Evolutionary conservation across 2,888 invertebrate genomes (phyloP).

Genomic region (Heteropelma amictum): DNA sequence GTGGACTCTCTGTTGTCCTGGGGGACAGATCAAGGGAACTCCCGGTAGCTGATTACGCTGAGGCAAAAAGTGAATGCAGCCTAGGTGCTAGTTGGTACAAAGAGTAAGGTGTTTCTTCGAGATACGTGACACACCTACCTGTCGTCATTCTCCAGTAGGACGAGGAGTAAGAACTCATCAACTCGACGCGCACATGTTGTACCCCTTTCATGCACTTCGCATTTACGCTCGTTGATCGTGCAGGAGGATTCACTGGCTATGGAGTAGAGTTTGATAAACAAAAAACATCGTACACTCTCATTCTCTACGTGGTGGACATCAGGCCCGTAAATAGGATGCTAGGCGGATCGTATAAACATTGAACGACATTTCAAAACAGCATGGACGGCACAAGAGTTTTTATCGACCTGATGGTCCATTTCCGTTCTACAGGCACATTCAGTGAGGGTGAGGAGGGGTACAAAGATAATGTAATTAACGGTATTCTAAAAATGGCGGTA

Average conservation of each 20-base stretch:
- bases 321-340: no score
- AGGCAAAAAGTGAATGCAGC: constrained; percentile 65
- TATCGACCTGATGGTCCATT: no score
- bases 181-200: constrained; percentile 13
- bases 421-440: no score
- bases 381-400: no score
- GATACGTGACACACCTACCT: constrained; percentile 65
- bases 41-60: constrained; percentile 65
- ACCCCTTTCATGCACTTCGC: constrained; percentile 28
- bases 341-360: no score
- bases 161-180: constrained; percentile 29
- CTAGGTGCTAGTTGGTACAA: constrained; percentile 58
- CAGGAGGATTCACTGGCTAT: constrained; percentile 24
- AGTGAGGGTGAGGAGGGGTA: no score
- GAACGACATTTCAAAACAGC: no score
- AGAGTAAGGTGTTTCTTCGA: constrained; percentile 63
- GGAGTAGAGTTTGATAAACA: constrained; percentile 21
- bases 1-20: constrained; percentile 55
- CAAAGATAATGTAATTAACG: no score
- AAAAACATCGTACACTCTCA: constrained; percentile 28
- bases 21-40: constrained; percentile 67
- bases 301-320: constrained; percentile 32
- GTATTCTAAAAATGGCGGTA: no score
- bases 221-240: constrained; percentile 8
- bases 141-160: constrained; percentile 13